Percentiles rank a stretch among this genome's conserved stretches.
phyloP scores from a whole-genome alignment of 2,797 vertebrate genomes.

The Syndactyla subalaris region DNA sequence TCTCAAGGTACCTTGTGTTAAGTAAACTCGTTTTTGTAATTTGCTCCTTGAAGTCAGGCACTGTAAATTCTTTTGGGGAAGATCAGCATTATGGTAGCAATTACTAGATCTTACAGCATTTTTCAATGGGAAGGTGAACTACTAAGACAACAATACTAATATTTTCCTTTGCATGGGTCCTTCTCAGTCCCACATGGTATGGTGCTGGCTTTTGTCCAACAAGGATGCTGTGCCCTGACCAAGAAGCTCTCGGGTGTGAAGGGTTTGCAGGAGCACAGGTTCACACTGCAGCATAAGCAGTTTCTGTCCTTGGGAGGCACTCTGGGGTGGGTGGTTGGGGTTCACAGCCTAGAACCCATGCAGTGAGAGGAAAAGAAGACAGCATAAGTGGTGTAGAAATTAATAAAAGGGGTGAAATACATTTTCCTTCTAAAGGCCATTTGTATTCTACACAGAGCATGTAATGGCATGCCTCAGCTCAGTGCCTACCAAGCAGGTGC shows the following conservation, averaged over 20 bases:
- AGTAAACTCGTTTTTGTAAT: not conserved
- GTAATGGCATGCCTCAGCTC: not conserved
- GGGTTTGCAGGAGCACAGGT: not conserved
- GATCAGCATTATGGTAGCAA: not conserved
- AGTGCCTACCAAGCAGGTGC: not conserved
- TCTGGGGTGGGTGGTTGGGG: accelerated
- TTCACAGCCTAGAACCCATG: not conserved
- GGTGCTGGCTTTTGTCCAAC: not conserved
- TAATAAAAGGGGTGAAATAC: not conserved
- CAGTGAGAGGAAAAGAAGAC: not conserved
- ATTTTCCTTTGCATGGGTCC: not conserved
- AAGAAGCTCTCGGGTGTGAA: accelerated
- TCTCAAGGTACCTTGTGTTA: not conserved
- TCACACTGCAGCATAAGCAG: not conserved
- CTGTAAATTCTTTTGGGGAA: not conserved
- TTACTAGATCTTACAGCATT: not conserved
- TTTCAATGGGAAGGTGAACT: not conserved
- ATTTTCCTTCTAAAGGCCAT: not conserved
- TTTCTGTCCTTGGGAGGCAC: not conserved
- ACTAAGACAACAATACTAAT: not conserved
- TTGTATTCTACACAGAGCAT: not conserved
- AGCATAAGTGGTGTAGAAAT: not conserved
- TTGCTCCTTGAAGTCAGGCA: not conserved
- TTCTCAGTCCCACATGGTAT: accelerated
- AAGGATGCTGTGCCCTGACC: not conserved